These are phyloP conservation scores for Sorex fumeus DNA, from an alignment of 2,113 vertebrate species.

Conservation along the genomic window DNA sequence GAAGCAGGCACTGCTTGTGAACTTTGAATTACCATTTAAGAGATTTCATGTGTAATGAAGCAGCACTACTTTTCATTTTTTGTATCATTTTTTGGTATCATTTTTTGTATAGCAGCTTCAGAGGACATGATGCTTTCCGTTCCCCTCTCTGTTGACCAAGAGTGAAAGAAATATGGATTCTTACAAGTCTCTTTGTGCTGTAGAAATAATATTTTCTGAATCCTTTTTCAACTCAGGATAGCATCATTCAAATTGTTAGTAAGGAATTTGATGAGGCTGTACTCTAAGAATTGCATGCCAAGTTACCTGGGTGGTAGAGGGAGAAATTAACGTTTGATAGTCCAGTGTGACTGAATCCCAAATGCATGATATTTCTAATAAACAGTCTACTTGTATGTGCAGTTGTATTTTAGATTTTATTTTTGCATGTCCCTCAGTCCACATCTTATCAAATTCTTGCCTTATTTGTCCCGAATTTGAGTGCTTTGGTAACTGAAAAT, in stretches of 20 bases:
- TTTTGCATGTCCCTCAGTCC: not conserved
- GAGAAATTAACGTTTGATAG: not conserved
- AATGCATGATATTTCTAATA: not conserved
- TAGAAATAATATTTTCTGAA: not conserved
- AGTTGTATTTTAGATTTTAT: not conserved
- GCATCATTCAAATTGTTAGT: not conserved
- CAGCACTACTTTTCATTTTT: not conserved
- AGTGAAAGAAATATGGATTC: not conserved
- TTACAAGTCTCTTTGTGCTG: not conserved
- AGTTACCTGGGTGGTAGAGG: not conserved
- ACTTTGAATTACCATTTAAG: not conserved
- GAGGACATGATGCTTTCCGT: too few species aligned
- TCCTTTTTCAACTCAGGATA: not conserved
- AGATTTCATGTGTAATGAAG: conserved; percentile 21
- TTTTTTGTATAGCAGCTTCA: not conserved
- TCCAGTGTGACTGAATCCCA: not conserved
- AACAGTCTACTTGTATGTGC: not conserved
- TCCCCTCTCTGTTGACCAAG: not conserved
- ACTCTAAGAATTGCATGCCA: not conserved
- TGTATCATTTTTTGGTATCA: conserved; percentile 7
- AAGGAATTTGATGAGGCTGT: not conserved
- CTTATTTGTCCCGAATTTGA: conserved; percentile 30
- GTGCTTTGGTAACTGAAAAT: conserved; percentile 1
- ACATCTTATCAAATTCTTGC: not conserved
- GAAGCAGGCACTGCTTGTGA: not conserved